These are phyloP conservation scores for Meleagris gallopavo DNA, from an alignment of 2,113 vertebrate species.

Conservation along the genomic window DNA sequence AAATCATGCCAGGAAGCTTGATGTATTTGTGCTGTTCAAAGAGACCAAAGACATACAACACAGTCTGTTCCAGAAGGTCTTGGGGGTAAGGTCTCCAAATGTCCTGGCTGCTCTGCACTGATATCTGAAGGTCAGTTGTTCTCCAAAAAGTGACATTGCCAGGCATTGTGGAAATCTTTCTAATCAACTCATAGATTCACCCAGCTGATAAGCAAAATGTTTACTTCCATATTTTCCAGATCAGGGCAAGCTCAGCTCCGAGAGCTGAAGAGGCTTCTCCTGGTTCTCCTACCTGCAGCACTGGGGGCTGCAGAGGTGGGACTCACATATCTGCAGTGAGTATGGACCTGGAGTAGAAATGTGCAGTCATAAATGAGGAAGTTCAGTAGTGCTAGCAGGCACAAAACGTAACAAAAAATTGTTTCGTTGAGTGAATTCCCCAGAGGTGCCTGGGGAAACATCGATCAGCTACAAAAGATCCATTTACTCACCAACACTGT, in stretches of 20 bases:
- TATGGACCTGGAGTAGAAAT: background rate
- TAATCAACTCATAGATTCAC: background rate
- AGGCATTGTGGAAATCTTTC: background rate
- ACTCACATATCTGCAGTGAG: background rate
- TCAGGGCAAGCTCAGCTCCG: background rate
- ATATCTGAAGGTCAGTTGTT: background rate
- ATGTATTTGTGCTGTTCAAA: background rate
- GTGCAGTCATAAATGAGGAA: background rate
- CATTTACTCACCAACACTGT: background rate
- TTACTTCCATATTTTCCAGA: background rate
- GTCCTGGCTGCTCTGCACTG: fast-evolving
- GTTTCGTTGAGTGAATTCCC: slow-evolving; percentile 1
- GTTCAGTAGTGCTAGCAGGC: slow-evolving; percentile 9
- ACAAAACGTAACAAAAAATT: background rate
- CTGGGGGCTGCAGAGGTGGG: background rate
- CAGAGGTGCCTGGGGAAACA: background rate
- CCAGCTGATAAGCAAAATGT: background rate
- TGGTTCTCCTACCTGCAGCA: background rate
- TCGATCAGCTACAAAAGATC: background rate
- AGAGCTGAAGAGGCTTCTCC: background rate
- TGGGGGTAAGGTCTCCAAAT: background rate
- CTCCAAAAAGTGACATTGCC: background rate
- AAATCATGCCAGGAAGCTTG: background rate
- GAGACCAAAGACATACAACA: background rate
- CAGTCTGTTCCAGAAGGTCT: background rate